These are phyloP conservation scores for Oryctes rhinoceros DNA, from an alignment of 1,140 invertebrate species.

Conservation along the genomic window DNA sequence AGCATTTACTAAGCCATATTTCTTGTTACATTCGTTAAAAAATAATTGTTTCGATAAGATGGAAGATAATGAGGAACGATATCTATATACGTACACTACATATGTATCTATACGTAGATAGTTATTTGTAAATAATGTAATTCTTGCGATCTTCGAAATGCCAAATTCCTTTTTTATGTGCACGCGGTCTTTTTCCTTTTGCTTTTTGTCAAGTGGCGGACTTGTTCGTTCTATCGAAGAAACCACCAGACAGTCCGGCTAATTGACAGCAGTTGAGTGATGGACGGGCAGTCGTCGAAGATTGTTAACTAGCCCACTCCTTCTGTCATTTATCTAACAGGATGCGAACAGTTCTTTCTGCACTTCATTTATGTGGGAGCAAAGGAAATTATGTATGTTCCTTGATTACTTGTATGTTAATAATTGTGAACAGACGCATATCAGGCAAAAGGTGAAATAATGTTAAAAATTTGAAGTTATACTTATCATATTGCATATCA, in stretches of 20 bases:
- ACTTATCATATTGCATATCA: no score
- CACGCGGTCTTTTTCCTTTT: neutral
- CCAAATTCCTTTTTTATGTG: neutral
- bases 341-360: neutral
- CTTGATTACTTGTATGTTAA: neutral
- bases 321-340: neutral
- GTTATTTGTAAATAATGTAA: neutral
- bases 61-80: no score
- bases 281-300: neutral
- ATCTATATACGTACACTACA: no score
- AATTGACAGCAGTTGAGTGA: conserved; percentile 6
- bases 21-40: no score
- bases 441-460: no score
- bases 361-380: no score
- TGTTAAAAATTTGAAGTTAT: no score
- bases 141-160: neutral
- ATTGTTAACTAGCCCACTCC: neutral
- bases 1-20: no score
- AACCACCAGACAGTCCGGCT: neutral
- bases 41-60: no score
- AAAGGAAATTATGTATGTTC: no score
- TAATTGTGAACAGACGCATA: neutral
- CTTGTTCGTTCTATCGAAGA: neutral
- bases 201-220: neutral
- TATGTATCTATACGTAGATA: no score